These are phyloP conservation scores for Ophion obscuratus DNA, from an alignment of 2,888 invertebrate genomes.

Conservation along the genomic window DNA sequence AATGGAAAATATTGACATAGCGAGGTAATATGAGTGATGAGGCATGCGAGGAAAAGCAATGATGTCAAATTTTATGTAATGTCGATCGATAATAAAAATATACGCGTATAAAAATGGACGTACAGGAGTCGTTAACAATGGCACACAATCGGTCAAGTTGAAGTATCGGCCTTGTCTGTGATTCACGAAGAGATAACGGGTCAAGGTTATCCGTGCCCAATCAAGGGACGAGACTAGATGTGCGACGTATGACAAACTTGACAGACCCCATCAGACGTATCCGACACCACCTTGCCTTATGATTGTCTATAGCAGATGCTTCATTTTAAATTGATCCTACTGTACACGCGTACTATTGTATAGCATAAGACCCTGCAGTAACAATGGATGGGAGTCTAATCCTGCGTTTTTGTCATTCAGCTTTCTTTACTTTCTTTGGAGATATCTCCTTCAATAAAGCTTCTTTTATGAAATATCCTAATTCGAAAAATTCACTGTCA, in stretches of 20 bases:
- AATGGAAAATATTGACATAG: neutral
- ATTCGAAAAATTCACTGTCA: neutral
- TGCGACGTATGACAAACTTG: slow-evolving; percentile 55
- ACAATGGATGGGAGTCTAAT: neutral
- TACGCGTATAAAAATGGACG: neutral
- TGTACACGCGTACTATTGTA: neutral
- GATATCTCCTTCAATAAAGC: neutral
- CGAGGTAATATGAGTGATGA: neutral
- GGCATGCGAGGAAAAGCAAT: neutral
- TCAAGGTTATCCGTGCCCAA: slow-evolving; percentile 74
- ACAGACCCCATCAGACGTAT: slow-evolving; percentile 55
- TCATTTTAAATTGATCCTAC: slow-evolving; percentile 38
- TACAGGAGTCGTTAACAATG: slow-evolving; percentile 7
- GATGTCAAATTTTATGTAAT: neutral
- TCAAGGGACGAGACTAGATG: slow-evolving; percentile 46
- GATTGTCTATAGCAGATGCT: slow-evolving; percentile 68
- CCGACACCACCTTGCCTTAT: slow-evolving; percentile 55
- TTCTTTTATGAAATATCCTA: neutral
- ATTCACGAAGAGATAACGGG: slow-evolving; percentile 75
- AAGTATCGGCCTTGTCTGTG: slow-evolving; percentile 75
- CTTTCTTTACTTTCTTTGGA: neutral
- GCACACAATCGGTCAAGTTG: slow-evolving; percentile 77
- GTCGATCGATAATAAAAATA: neutral
- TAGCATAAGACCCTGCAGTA: neutral
- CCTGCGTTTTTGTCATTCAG: neutral